A percentile compares a stretch with the other conserved stretches of the same genome.
phyloP scores from a whole-genome alignment of 2,113 vertebrate genomes.

The Daphoenositta chrysoptera region DNA sequence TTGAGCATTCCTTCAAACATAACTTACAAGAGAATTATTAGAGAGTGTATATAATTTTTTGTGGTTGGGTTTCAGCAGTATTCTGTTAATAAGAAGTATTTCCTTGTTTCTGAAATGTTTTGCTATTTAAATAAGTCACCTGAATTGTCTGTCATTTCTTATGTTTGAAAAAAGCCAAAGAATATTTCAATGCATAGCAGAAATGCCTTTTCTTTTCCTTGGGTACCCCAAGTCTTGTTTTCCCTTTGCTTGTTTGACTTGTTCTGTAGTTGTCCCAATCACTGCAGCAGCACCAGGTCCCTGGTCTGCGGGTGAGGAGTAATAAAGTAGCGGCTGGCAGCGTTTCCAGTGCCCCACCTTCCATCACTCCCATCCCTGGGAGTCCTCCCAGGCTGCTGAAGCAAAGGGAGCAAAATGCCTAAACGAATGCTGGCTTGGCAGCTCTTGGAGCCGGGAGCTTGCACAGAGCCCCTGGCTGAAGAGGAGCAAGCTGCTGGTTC shows the following conservation, averaged over 20 bases:
- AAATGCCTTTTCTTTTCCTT: neutral
- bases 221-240: neutral
- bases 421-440: neutral
- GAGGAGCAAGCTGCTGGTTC: neutral
- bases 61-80: neutral
- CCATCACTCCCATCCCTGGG: rapidly evolving
- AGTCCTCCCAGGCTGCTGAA: neutral
- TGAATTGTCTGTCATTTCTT: neutral
- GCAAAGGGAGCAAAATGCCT: neutral
- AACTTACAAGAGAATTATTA: neutral
- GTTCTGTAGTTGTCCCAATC: neutral
- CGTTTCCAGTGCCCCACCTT: neutral
- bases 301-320: neutral
- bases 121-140: neutral
- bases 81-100: neutral
- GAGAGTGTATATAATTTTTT: neutral
- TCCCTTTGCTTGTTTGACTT: neutral
- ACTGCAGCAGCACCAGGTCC: neutral
- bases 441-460: neutral
- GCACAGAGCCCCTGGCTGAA: neutral
- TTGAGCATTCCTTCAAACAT: neutral
- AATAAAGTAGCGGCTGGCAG: neutral
- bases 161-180: neutral
- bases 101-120: neutral
- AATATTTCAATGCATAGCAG: neutral